Conservation (phyloP, 1,140 invertebrate species). For the Polyergus mexicanus region DNA sequence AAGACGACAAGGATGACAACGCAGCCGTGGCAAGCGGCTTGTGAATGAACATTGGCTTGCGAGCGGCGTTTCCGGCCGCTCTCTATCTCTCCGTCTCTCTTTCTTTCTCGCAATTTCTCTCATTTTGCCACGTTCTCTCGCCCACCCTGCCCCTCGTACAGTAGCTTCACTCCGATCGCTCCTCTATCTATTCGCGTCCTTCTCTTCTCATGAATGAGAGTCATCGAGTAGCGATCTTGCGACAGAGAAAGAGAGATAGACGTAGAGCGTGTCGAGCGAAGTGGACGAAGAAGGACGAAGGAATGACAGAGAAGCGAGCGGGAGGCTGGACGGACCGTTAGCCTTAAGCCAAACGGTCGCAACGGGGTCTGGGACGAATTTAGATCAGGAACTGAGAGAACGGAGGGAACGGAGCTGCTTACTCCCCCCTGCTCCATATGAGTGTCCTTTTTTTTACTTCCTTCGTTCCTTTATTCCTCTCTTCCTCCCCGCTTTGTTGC, state of each 20-base stretch:
- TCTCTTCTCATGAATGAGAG: conserved; percentile 75
- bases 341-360: conserved; percentile 78
- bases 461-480: conserved; percentile 74
- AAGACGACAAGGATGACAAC: conserved; percentile 74
- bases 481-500: conserved; percentile 79
- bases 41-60: conserved; percentile 86
- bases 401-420: conserved; percentile 19
- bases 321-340: conserved; percentile 73
- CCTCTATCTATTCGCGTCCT: conserved; percentile 69
- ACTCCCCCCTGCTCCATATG: background rate
- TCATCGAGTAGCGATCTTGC: conserved; percentile 59
- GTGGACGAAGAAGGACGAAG: conserved; percentile 47
- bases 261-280: background rate
- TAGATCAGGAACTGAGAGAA: conserved; percentile 78
- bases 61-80: conserved; percentile 84
- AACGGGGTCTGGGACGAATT: conserved; percentile 81
- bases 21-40: conserved; percentile 77
- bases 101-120: conserved; percentile 55
- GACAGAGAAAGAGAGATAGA: conserved; percentile 40
- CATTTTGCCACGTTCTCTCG: conserved; percentile 29
- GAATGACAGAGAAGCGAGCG: conserved; percentile 23
- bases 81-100: conserved; percentile 58
- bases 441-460: conserved; percentile 65
- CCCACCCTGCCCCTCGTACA: conserved; percentile 1
- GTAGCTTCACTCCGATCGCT: conserved; percentile 36